These are phyloP conservation scores for Cuculus canorus DNA, from an alignment of 2,797 vertebrate species.

Conservation along the genomic window DNA sequence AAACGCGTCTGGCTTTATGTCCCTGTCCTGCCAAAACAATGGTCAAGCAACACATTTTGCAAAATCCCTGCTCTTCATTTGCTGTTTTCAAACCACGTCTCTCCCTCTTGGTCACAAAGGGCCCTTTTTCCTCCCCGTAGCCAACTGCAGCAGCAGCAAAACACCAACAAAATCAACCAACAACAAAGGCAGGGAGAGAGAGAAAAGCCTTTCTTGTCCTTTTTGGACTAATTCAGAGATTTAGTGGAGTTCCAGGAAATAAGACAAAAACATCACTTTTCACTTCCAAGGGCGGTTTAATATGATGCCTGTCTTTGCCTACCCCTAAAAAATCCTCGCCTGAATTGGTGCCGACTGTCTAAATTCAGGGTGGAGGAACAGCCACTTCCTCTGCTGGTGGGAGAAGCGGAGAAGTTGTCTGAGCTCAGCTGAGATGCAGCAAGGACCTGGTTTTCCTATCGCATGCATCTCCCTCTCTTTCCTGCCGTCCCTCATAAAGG, in stretches of 20 bases:
- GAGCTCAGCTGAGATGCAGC: neutral
- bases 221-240: constrained; percentile 6
- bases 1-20: neutral
- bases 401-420: neutral
- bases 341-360: accelerated
- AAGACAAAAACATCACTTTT: neutral
- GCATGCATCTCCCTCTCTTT: neutral
- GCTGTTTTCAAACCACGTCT: neutral
- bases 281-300: neutral
- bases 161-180: neutral
- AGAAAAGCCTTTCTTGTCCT: neutral
- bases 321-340: neutral
- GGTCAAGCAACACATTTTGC: neutral
- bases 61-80: neutral
- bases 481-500: constrained; percentile 52
- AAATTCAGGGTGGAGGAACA: neutral
- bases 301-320: neutral
- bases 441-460: neutral
- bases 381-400: too few species aligned
- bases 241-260: neutral
- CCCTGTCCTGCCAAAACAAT: neutral
- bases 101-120: neutral
- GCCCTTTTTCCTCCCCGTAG: constrained; percentile 12
- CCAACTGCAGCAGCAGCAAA: neutral
- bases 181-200: constrained; percentile 7